Conservation (phyloP, 1,140 invertebrate species). For the Tetramorium simillimum region DNA sequence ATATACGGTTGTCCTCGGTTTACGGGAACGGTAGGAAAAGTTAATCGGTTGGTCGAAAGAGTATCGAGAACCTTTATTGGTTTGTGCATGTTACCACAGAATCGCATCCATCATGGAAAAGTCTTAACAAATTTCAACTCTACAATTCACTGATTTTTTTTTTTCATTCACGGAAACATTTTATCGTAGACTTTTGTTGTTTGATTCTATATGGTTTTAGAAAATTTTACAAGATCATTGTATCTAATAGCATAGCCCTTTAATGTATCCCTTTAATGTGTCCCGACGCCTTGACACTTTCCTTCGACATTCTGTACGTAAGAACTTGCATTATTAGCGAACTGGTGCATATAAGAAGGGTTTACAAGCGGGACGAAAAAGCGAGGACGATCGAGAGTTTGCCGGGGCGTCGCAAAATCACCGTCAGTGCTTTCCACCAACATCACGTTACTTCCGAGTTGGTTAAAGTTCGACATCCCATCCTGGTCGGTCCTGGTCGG, state of each 20-base stretch:
- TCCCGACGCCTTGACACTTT: background rate
- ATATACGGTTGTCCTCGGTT: slow-evolving; percentile 14
- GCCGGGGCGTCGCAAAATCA: background rate
- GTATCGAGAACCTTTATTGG: background rate
- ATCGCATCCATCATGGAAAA: background rate
- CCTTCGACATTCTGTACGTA: background rate
- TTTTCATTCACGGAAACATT: no score
- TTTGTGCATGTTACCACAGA: background rate
- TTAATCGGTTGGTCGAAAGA: background rate
- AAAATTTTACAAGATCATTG: background rate
- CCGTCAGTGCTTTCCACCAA: background rate
- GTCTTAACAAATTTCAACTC: no score
- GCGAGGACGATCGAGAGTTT: background rate
- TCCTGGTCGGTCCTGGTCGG: background rate
- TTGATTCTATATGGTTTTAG: no score
- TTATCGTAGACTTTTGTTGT: no score
- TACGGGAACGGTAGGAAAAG: background rate
- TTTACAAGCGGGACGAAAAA: slow-evolving; percentile 11
- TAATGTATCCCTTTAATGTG: background rate
- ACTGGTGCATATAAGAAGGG: slow-evolving; percentile 30
- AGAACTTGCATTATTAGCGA: slow-evolving; percentile 31
- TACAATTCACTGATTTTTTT: no score
- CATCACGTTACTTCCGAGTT: background rate
- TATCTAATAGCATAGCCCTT: background rate
- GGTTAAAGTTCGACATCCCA: slow-evolving; percentile 27